Evolutionary conservation across 2,113 vertebrate species (phyloP), one percentile per base, ranked within the genome.

Genomic region (Heterochromis multidens): DNA sequence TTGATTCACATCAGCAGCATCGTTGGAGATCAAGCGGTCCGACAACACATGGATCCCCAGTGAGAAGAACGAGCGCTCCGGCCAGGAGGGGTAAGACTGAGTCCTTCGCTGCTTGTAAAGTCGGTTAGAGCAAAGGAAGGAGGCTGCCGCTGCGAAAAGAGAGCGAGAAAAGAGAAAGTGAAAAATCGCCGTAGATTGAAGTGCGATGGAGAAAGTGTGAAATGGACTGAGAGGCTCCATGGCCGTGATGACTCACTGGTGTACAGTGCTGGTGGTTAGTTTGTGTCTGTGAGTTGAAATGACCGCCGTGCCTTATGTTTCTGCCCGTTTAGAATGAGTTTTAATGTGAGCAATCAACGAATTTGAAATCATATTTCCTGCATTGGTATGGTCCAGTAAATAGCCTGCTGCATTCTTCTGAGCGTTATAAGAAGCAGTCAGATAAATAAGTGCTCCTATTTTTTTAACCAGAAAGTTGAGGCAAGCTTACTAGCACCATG

Each of bases 1-100:
- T 80, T 59, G 83, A 63, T 88, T 77, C 58, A 23, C 88, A 90
- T 46, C 89, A 82, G 40, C 84, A 14, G 82, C 87, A 31, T 77
- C 89, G 63, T 31, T 40, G 60, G 80, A 88, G 63, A 77, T 87
- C 88, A 70, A 46, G 19, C 67, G 84, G 78, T 80, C 60, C 40
- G 82, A 57, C 81, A 14, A 58, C 78, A n/a, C 83, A 92, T 93
- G 92, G 92, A 88, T 85, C 58, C 87, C 57, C 91, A 81, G 80
- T 91, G 88, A 93, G 89, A 83, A 56, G 70, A 65, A 76, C 84
- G 79, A 74, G 79, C 82, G 27, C 89, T 85, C 74, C 79, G 80
- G 78, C 57, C 63, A 72, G 63, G 83, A 56, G 72, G 83, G 92
- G 92, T 92, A 93, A 93, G 90, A 83, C 43, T 25, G 83, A 70